These are phyloP conservation scores for Theretra japonica DNA, from an alignment of 2,888 invertebrate genomes.

Conservation along the genomic window DNA sequence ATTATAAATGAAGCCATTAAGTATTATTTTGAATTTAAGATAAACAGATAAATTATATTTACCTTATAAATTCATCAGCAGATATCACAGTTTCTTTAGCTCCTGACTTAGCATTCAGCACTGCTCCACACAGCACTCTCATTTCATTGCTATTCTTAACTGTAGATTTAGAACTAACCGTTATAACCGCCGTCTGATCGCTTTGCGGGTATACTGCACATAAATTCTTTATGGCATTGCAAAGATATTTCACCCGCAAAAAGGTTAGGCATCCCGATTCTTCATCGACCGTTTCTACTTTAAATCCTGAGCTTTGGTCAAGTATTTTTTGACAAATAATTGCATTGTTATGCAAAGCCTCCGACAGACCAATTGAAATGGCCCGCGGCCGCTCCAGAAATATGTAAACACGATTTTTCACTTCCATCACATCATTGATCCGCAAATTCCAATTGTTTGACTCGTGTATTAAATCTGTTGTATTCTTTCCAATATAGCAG, in stretches of 20 bases:
- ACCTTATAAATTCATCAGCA: conserved; percentile 83
- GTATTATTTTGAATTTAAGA: too few species aligned
- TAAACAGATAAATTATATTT: conserved; percentile 36
- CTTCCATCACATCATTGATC: conserved; percentile 67
- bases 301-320: conserved; percentile 42
- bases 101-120: conserved; percentile 84
- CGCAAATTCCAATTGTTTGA: conserved; percentile 79
- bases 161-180: conserved; percentile 74
- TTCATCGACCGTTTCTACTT: conserved; percentile 57
- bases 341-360: conserved; percentile 53
- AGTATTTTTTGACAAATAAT: conserved; percentile 51
- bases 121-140: conserved; percentile 84
- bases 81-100: conserved; percentile 78
- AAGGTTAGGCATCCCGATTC: conserved; percentile 58
- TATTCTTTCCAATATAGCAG: conserved; percentile 59
- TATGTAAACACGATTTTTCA: conserved; percentile 77
- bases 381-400: conserved; percentile 77
- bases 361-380: conserved; percentile 58
- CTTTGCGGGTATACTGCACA: conserved; percentile 47
- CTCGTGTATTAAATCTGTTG: conserved; percentile 62
- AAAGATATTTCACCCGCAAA: conserved; percentile 63
- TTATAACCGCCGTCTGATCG: conserved; percentile 42
- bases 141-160: conserved; percentile 45
- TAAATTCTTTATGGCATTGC: conserved; percentile 61
- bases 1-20: too few species aligned